Percentiles rank a stretch among this genome's conserved stretches.
phyloP scores from a whole-genome alignment of 2,888 invertebrate species.

The Unio delphinus region DNA sequence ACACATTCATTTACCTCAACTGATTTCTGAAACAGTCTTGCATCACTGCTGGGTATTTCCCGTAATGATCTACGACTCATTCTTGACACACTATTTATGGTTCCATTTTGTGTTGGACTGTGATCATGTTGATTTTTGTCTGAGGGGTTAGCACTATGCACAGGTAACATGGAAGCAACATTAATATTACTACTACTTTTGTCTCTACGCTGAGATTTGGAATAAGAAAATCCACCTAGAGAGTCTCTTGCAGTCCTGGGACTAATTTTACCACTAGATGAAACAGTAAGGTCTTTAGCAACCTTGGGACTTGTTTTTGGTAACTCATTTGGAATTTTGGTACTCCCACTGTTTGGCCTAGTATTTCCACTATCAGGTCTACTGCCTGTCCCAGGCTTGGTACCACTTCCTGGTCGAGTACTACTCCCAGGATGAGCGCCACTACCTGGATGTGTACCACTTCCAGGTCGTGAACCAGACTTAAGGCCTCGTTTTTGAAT shows the following conservation, averaged over 20 bases:
- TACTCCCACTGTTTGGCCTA: conserved; percentile 23
- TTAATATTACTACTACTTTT: neutral
- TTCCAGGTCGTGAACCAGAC: conserved; percentile 45
- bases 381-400: conserved; percentile 30
- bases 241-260: conserved; percentile 13
- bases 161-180: conserved; percentile 1
- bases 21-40: conserved; percentile 34
- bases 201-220: conserved; percentile 8
- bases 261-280: conserved; percentile 3
- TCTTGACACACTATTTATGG: conserved; percentile 39
- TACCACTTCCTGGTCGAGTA: conserved; percentile 41
- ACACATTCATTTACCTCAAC: conserved; percentile 9
- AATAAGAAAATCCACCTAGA: conserved; percentile 4
- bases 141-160: conserved; percentile 5
- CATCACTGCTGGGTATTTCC: conserved; percentile 59
- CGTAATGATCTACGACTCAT: conserved; percentile 59
- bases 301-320: conserved; percentile 10
- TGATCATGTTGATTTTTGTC: conserved; percentile 3
- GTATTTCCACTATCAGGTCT: conserved; percentile 38
- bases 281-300: no score
- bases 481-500: conserved; percentile 11
- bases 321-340: conserved; percentile 11
- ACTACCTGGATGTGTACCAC: conserved; percentile 42
- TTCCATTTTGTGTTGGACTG: conserved; percentile 6
- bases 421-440: conserved; percentile 29